Evolutionary conservation across 2,797 vertebrate genomes (phyloP).

Genomic region (Diplodus sargus): DNA sequence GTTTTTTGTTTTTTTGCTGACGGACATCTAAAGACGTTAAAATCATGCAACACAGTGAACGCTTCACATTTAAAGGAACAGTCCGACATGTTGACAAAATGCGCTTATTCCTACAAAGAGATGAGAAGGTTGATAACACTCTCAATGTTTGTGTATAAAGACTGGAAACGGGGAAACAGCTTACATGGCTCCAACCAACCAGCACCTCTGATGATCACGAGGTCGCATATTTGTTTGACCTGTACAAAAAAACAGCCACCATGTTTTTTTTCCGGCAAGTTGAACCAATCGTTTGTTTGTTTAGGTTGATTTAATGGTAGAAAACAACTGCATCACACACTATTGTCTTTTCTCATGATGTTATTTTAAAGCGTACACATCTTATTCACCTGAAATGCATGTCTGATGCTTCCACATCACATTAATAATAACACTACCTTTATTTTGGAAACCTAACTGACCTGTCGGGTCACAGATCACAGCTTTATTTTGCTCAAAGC

Average conservation of each 20-base stretch:
- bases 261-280: neutral
- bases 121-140: neutral
- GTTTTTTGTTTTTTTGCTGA: conserved; percentile 5
- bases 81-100: neutral
- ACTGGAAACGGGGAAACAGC: neutral
- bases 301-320: too few species aligned
- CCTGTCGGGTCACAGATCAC: too few species aligned
- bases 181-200: neutral
- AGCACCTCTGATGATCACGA: neutral
- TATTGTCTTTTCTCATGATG: too few species aligned
- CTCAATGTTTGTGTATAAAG: neutral
- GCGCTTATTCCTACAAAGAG: neutral
- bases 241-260: neutral
- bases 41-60: neutral
- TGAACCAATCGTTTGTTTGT: too few species aligned
- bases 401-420: too few species aligned
- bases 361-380: too few species aligned
- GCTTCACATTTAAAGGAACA: neutral
- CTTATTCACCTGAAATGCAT: too few species aligned
- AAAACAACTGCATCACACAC: too few species aligned
- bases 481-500: too few species aligned
- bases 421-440: too few species aligned
- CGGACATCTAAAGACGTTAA: neutral
- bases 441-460: too few species aligned
- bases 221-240: neutral